Conservation (phyloP, 2,888 invertebrate genomes). For the Diadegma fenestrale region DNA sequence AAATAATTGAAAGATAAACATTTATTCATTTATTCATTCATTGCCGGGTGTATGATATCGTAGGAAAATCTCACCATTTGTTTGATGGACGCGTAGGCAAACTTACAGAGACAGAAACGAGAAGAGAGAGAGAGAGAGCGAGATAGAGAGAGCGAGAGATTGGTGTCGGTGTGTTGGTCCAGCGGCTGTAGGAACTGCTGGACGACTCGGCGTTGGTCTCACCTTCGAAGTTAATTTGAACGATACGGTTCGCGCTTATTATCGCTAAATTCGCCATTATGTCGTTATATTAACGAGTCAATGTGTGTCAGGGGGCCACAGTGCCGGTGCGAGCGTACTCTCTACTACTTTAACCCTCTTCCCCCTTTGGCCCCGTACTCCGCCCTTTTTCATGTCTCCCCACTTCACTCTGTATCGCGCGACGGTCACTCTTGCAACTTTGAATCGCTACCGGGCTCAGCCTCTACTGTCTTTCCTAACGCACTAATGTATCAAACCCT, state of each 20-base stretch:
- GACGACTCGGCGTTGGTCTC: constrained; percentile 77
- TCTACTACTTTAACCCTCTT: constrained; percentile 58
- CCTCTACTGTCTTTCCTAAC: constrained; percentile 41
- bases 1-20: no score
- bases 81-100: constrained; percentile 14
- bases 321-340: constrained; percentile 60
- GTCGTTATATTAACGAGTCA: constrained; percentile 85
- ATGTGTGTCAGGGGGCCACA: constrained; percentile 84
- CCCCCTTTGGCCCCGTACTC: constrained; percentile 27
- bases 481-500: constrained; percentile 24
- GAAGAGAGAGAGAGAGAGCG: not conserved
- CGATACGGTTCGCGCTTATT: constrained; percentile 84
- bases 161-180: constrained; percentile 6
- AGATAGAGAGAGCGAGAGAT: not conserved
- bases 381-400: not conserved
- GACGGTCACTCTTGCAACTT: constrained; percentile 27
- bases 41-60: not conserved
- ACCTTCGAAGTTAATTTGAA: constrained; percentile 85
- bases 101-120: not conserved
- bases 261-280: constrained; percentile 85
- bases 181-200: constrained; percentile 5
- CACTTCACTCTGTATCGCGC: not conserved
- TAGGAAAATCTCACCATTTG: constrained; percentile 27
- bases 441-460: constrained; percentile 34
- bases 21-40: not conserved